Conservation (phyloP, 1,140 invertebrate species). For the Euwallacea fornicatus region DNA sequence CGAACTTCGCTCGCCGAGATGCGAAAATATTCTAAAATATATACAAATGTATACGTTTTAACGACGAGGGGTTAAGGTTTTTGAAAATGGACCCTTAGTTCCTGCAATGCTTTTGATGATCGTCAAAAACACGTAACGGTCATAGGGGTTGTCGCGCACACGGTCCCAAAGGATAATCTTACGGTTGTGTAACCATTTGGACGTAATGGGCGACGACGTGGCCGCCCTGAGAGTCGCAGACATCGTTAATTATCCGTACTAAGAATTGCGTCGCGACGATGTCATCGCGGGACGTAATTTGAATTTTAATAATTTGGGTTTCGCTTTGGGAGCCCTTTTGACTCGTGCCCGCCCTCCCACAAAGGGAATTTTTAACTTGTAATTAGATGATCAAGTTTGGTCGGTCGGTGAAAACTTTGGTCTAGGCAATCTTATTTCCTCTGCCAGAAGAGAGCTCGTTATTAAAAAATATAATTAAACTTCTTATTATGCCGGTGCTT, state of each 20-base stretch:
- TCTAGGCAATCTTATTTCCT: conserved; percentile 4
- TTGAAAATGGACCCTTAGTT: too few species aligned
- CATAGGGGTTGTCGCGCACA: too few species aligned
- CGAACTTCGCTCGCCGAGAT: too few species aligned
- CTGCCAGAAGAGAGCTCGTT: not conserved
- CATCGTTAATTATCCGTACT: not conserved
- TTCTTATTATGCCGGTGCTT: not conserved
- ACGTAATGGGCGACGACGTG: too few species aligned
- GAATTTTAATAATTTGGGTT: conserved; percentile 6
- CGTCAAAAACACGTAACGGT: too few species aligned
- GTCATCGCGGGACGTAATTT: conserved; percentile 1
- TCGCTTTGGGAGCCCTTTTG: not conserved
- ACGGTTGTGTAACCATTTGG: too few species aligned
- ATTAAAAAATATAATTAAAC: conserved; percentile 12
- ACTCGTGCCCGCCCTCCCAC: not conserved
- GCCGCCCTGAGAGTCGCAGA: too few species aligned
- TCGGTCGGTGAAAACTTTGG: not conserved
- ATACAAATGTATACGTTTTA: too few species aligned
- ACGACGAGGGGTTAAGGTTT: too few species aligned
- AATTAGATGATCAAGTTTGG: conserved; percentile 8
- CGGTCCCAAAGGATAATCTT: too few species aligned
- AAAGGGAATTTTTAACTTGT: conserved; percentile 4
- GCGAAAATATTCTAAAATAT: too few species aligned
- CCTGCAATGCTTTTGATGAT: too few species aligned
- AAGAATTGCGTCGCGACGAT: not conserved